Percentiles rank a stretch among this genome's conserved stretches.
These are phyloP conservation scores for Phainopepla nitens DNA, from an alignment of 2,113 vertebrate genomes.

Conservation along the genomic window DNA sequence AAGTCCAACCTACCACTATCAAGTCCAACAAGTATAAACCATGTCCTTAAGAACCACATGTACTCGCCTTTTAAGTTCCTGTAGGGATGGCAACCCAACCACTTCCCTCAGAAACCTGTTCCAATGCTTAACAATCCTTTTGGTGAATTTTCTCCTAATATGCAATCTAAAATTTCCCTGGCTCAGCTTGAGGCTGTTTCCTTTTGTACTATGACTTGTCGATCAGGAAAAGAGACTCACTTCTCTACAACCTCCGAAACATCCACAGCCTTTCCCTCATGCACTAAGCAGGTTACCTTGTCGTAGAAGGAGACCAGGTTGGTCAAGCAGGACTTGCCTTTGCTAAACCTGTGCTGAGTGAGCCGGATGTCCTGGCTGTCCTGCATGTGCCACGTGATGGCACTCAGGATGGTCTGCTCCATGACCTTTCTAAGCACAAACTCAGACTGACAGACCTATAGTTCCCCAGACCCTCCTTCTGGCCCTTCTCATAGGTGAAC, in stretches of 20 bases:
- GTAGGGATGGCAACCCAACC: background rate
- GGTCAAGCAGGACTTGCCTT: background rate
- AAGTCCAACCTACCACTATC: background rate
- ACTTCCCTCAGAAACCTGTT: background rate
- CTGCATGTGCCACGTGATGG: rapidly evolving
- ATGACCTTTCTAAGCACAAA: background rate
- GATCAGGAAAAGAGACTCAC: background rate
- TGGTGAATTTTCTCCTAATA: background rate
- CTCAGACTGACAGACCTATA: background rate
- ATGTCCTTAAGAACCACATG: rapidly evolving
- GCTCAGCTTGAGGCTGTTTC: background rate
- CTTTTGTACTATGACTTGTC: background rate
- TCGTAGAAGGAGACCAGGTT: background rate
- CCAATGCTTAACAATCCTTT: background rate
- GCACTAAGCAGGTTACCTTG: background rate
- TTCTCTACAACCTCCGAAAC: background rate
- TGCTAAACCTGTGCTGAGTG: background rate
- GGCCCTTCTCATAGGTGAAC: background rate
- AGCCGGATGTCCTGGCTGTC: background rate
- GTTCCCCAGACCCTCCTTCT: background rate
- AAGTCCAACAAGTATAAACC: background rate
- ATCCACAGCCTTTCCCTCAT: background rate
- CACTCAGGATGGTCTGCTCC: background rate
- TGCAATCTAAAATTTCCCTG: background rate
- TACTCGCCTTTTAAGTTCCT: rapidly evolving